These are phyloP conservation scores for Clytia hemisphaerica DNA, from an alignment of 30 jellyfish, hydroid and myxozoan genomes.

Conservation along the genomic window DNA sequence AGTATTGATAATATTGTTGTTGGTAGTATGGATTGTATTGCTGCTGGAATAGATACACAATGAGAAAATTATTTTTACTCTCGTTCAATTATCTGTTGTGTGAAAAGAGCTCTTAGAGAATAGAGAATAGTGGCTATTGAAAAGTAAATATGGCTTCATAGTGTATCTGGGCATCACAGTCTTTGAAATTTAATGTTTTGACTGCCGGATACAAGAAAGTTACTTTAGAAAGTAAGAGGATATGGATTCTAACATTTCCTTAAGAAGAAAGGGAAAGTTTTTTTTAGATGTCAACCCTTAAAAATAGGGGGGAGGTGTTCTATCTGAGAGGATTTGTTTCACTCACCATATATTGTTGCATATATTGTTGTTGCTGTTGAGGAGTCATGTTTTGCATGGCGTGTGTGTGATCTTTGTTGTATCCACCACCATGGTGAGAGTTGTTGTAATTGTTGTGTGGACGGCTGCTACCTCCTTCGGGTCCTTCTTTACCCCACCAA, in stretches of 20 bases:
- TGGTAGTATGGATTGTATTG: conserved; percentile 34
- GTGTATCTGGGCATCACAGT: neutral
- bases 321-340: neutral
- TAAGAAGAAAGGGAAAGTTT: no score
- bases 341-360: conserved; percentile 49
- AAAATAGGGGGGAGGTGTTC: neutral
- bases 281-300: no score
- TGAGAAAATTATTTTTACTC: no score
- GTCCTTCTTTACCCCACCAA: conserved; percentile 99
- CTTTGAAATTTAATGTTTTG: neutral
- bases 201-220: no score
- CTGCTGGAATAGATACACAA: neutral
- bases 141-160: neutral
- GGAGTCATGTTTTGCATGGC: conserved; percentile 14
- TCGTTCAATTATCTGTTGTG: no score
- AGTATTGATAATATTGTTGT: conserved; percentile 35
- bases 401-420: neutral
- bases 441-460: no score
- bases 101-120: no score
- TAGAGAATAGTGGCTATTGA: no score
- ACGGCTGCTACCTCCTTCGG: conserved; percentile 9
- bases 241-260: no score
- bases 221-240: no score
- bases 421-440: conserved; percentile 19
- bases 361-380: conserved; percentile 42